phyloP scores from a whole-genome alignment of 2,888 invertebrate species.

The Caenorhabditis becei region DNA sequence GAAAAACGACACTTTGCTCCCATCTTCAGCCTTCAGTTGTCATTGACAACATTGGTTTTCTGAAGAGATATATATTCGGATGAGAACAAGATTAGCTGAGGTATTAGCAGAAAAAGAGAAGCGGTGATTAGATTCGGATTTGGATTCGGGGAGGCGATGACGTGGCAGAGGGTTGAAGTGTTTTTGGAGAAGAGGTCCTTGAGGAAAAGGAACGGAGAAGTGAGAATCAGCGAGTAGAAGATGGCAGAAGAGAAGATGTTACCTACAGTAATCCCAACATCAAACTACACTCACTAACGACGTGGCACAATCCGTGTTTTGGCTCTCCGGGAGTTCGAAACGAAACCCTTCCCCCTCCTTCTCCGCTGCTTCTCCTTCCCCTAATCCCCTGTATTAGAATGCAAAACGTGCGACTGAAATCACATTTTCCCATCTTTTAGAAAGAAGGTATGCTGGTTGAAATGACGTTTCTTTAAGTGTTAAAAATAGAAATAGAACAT shows the following conservation, averaged over 20 bases:
- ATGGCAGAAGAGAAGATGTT: too few species aligned
- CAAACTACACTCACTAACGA: background rate
- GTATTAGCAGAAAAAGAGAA: too few species aligned
- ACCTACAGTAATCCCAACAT: background rate
- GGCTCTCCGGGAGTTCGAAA: background rate
- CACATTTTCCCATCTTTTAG: background rate
- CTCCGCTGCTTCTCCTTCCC: too few species aligned
- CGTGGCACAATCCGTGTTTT: constrained; percentile 17
- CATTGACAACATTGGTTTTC: background rate
- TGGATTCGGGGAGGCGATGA: too few species aligned
- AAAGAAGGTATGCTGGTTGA: background rate
- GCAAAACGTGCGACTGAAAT: background rate
- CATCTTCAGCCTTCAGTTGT: background rate
- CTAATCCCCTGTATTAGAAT: constrained; percentile 8
- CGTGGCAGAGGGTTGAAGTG: background rate
- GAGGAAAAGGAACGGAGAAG: background rate
- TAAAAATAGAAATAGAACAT: constrained; percentile 6
- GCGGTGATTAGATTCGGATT: too few species aligned
- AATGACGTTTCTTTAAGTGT: background rate
- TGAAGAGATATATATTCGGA: background rate
- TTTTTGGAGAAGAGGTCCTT: background rate
- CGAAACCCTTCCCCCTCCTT: background rate
- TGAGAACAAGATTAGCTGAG: background rate
- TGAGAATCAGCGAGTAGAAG: background rate
- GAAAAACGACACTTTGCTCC: constrained; percentile 28